phyloP scores from a whole-genome alignment of 2,113 vertebrate genomes.

The Rhineura floridana region DNA sequence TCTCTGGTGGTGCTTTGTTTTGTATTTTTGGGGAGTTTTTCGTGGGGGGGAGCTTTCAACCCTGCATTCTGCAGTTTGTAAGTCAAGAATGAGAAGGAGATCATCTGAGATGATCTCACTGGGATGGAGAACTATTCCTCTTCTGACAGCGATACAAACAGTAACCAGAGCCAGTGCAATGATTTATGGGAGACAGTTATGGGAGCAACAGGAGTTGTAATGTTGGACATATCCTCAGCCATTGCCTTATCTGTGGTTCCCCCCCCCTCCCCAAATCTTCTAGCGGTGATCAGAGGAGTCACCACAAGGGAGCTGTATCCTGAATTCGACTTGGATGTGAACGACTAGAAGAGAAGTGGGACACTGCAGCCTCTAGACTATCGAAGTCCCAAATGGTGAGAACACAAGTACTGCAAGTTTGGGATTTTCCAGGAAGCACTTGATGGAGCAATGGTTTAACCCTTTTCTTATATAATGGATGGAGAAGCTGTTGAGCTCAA shows the following conservation, averaged over 20 bases:
- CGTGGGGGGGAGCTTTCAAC: too few species aligned
- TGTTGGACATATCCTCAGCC: background rate
- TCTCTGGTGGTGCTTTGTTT: too few species aligned
- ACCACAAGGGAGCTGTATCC: slow-evolving; percentile 91
- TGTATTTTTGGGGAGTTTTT: too few species aligned
- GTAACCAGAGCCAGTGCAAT: background rate
- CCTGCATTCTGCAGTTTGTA: too few species aligned
- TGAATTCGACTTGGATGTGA: slow-evolving; percentile 87
- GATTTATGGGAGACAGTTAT: background rate
- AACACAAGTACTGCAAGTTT: background rate
- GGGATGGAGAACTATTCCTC: background rate
- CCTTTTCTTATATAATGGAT: background rate
- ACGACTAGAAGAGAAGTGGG: slow-evolving; percentile 75
- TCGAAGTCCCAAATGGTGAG: accelerated
- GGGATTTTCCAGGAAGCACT: background rate
- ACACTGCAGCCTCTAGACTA: background rate
- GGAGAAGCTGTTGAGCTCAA: background rate
- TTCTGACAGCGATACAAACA: too few species aligned
- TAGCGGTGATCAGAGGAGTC: slow-evolving; percentile 88
- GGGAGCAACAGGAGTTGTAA: background rate
- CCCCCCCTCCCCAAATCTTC: too few species aligned
- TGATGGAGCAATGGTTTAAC: background rate
- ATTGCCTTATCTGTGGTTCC: background rate
- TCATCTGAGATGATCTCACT: background rate
- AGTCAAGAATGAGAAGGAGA: background rate